Conservation (phyloP, 2,888 invertebrate species). For the Metopia argyrocephala region DNA sequence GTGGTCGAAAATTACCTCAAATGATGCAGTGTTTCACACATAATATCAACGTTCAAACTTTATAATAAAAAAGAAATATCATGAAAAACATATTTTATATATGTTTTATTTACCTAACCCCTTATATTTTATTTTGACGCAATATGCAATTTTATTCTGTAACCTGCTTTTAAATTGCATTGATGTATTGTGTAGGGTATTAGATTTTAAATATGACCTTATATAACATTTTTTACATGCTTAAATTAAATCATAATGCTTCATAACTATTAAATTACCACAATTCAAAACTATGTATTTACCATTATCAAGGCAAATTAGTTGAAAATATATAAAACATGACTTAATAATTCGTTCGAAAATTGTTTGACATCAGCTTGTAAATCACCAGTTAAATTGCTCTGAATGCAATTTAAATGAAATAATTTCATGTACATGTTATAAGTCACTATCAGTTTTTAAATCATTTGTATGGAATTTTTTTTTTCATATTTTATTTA, state of each 20-base stretch:
- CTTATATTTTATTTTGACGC: no score
- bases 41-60: no score
- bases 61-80: no score
- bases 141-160: no score
- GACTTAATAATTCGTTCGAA: constrained; percentile 25
- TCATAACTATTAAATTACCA: constrained; percentile 1
- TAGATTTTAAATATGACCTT: no score
- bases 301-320: not conserved
- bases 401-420: constrained; percentile 49
- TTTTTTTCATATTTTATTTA: constrained; percentile 5
- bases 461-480: not conserved
- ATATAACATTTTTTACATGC: no score
- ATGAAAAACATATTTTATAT: no score
- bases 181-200: no score
- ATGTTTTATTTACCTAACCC: no score
- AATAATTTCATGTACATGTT: constrained; percentile 48
- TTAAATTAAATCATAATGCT: not conserved
- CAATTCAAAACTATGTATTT: not conserved
- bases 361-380: not conserved
- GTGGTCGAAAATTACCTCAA: no score
- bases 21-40: no score
- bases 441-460: constrained; percentile 36
- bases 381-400: constrained; percentile 10
- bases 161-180: no score
- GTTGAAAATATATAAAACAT: constrained; percentile 20